Evolutionary conservation across 2,888 invertebrate species (phyloP).

Genomic region (Macropis europaea): DNA sequence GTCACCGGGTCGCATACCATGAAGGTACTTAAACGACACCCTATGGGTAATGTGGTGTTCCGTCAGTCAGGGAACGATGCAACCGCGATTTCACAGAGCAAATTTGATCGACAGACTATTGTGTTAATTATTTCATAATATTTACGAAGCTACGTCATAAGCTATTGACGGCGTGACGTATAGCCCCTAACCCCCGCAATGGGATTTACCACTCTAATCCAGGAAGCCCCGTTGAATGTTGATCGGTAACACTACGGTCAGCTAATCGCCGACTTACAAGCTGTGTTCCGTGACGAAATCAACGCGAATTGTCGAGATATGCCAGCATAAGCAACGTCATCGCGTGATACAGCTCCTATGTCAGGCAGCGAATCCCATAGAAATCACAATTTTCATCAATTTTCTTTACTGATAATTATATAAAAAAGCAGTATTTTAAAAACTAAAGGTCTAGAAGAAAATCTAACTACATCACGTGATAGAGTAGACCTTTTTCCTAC

Average conservation of each 20-base stretch:
- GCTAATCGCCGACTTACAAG: constrained; percentile 34
- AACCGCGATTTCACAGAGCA: background rate
- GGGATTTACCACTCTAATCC: constrained; percentile 33
- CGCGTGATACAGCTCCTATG: too few species aligned
- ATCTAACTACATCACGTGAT: too few species aligned
- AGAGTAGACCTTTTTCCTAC: too few species aligned
- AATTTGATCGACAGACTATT: constrained; percentile 18
- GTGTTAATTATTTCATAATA: constrained; percentile 33
- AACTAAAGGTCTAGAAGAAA: too few species aligned
- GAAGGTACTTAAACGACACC: too few species aligned
- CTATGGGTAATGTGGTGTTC: background rate
- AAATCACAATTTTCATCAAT: too few species aligned
- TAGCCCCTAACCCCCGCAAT: background rate
- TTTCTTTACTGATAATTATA: too few species aligned
- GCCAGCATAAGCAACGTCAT: too few species aligned
- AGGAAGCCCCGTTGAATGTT: constrained; percentile 28
- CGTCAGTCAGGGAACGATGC: background rate
- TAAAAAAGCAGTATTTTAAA: too few species aligned
- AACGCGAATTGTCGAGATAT: background rate
- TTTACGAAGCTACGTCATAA: constrained; percentile 17
- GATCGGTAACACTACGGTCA: constrained; percentile 27
- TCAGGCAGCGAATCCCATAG: too few species aligned
- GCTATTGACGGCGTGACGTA: constrained; percentile 11
- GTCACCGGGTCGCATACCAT: too few species aligned
- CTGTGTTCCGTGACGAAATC: constrained; percentile 1